Evolutionary conservation across 2,888 invertebrate species (phyloP).

Genomic region (Stenotaenia linearis): DNA sequence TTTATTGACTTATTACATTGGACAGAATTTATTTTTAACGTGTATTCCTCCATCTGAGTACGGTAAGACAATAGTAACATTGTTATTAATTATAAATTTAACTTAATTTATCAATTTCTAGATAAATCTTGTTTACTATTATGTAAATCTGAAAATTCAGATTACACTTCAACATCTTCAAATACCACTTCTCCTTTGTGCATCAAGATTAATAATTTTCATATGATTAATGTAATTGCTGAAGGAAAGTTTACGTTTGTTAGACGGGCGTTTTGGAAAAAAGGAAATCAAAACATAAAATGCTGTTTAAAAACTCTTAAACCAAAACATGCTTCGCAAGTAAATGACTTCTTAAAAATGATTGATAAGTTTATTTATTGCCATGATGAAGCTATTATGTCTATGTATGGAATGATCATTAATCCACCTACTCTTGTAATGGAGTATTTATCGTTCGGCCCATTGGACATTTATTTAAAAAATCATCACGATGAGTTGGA

Average conservation of each 20-base stretch:
- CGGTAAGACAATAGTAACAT: constrained; percentile 53
- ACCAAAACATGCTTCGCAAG: neutral
- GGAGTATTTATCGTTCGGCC: constrained; percentile 72
- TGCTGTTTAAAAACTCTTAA: neutral
- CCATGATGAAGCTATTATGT: constrained; percentile 68
- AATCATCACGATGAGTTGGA: constrained; percentile 39
- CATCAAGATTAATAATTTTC: constrained; percentile 62
- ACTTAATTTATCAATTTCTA: constrained; percentile 43
- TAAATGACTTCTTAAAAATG: constrained; percentile 60
- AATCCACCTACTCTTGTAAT: constrained; percentile 71
- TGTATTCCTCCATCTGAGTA: constrained; percentile 82
- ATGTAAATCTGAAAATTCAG: constrained; percentile 54
- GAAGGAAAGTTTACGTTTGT: constrained; percentile 54
- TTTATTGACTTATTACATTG: constrained; percentile 50
- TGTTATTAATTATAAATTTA: neutral
- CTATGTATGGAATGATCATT: constrained; percentile 64
- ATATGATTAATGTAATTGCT: constrained; percentile 64
- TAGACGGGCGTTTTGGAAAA: constrained; percentile 69
- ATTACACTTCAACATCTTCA: constrained; percentile 51
- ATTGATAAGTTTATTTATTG: constrained; percentile 73
- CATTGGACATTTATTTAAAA: constrained; percentile 62
- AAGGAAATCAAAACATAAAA: constrained; percentile 43
- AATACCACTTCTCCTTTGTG: constrained; percentile 56
- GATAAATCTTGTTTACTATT: constrained; percentile 65
- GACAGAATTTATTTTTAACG: constrained; percentile 53